These are phyloP conservation scores for Anoura caudifer DNA, from an alignment of 2,113 vertebrate species.

Conservation along the genomic window DNA sequence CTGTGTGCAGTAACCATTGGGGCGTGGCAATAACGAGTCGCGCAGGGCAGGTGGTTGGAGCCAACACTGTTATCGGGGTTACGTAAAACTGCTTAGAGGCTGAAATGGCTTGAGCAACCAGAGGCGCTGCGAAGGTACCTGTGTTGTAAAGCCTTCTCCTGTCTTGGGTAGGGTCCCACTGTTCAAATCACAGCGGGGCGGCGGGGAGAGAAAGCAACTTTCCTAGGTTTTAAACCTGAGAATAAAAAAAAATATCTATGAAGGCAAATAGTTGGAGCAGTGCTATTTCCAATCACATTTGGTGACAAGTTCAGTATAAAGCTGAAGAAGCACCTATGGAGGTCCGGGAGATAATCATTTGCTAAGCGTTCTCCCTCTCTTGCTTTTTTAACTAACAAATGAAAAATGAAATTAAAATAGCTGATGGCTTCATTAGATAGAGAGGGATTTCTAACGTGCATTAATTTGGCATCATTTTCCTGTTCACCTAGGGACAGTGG, in stretches of 20 bases:
- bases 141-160: neutral
- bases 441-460: neutral
- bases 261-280: neutral
- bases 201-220: neutral
- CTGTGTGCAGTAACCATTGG: neutral
- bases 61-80: neutral
- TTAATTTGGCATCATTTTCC: slow-evolving; percentile 35
- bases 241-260: neutral
- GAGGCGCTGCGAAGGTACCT: neutral
- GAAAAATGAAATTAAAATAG: slow-evolving; percentile 30
- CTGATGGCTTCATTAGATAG: neutral
- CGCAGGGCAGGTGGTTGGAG: neutral
- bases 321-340: neutral
- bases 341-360: neutral
- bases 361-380: neutral
- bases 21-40: neutral
- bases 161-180: neutral
- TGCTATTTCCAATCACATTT: slow-evolving; percentile 24
- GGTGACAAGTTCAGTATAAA: neutral
- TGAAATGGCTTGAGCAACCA: neutral
- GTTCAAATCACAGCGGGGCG: rapidly evolving
- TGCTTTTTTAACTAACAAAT: neutral
- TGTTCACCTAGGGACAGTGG: slow-evolving; percentile 1
- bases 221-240: neutral
- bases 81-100: neutral